phyloP scores from a whole-genome alignment of 2,797 vertebrate genomes.

The Poliocrania exsul region DNA sequence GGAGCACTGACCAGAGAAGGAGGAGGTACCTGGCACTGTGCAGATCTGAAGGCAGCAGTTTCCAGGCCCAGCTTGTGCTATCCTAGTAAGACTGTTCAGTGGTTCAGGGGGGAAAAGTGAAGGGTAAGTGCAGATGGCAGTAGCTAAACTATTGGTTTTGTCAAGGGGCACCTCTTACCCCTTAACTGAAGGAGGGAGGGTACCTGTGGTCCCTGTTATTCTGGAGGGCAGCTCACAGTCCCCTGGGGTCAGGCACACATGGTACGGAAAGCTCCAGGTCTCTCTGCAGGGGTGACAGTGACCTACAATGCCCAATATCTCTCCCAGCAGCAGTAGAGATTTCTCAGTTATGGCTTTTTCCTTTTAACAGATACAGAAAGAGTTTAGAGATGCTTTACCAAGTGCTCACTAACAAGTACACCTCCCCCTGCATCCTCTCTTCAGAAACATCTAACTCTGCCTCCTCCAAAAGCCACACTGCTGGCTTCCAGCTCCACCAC shows the following conservation, averaged over 20 bases:
- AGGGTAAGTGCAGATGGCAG: slow-evolving; percentile 23
- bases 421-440: neutral
- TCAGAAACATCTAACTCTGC: neutral
- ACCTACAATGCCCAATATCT: slow-evolving; percentile 44
- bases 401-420: neutral
- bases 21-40: neutral
- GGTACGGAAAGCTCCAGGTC: slow-evolving; percentile 23
- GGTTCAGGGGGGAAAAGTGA: neutral
- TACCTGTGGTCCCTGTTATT: neutral
- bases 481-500: neutral
- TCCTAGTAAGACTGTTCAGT: neutral
- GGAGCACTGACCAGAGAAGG: neutral
- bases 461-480: neutral
- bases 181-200: neutral
- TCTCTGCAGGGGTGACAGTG: slow-evolving; percentile 45
- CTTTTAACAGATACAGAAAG: neutral
- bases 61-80: neutral
- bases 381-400: neutral
- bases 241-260: slow-evolving; percentile 55
- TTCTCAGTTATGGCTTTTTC: slow-evolving; percentile 67
- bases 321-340: slow-evolving; percentile 57
- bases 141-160: neutral
- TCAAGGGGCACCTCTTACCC: slow-evolving; percentile 1
- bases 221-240: slow-evolving; percentile 36
- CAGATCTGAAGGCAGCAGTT: neutral